phyloP scores from a whole-genome alignment of 2,797 vertebrate species.

The Danio jaintianensis region DNA sequence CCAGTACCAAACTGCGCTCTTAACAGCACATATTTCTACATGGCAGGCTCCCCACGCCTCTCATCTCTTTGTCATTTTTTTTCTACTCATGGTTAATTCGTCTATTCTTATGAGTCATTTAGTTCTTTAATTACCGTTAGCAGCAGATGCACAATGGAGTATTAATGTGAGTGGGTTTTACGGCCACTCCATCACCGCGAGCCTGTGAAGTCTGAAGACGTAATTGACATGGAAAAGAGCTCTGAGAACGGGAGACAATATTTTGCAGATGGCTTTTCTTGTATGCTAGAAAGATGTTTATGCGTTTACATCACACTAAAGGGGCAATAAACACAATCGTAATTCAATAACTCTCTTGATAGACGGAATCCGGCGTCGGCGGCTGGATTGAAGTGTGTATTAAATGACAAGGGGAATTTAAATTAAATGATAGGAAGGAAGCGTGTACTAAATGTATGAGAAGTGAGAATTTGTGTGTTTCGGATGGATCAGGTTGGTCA shows the following conservation, averaged over 20 bases:
- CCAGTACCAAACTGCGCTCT: slow-evolving; percentile 94
- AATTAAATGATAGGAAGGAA: slow-evolving; percentile 30
- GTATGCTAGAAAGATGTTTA: slow-evolving; percentile 96
- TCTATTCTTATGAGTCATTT: slow-evolving; percentile 99
- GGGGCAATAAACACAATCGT: slow-evolving; percentile 96
- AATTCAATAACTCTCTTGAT: slow-evolving; percentile 89
- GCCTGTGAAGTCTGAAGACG: slow-evolving; percentile 97
- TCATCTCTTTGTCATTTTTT: slow-evolving; percentile 80
- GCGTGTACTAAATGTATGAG: not conserved
- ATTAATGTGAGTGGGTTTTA: slow-evolving; percentile 99
- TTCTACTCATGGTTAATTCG: slow-evolving; percentile 89
- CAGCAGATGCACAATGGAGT: slow-evolving; percentile 99
- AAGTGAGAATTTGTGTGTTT: slow-evolving; percentile 40
- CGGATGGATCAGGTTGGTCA: slow-evolving; percentile 68
- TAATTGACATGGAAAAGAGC: slow-evolving; percentile 99
- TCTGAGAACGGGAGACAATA: slow-evolving; percentile 94
- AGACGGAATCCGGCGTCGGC: slow-evolving; percentile 71
- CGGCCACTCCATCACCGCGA: slow-evolving; percentile 99
- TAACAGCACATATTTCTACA: slow-evolving; percentile 99
- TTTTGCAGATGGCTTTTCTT: slow-evolving; percentile 98
- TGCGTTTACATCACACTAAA: slow-evolving; percentile 97
- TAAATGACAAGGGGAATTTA: slow-evolving; percentile 77
- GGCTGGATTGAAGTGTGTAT: slow-evolving; percentile 86
- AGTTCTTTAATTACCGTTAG: slow-evolving; percentile 99
- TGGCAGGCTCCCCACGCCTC: slow-evolving; percentile 94